Percentiles rank a stretch among this genome's conserved stretches.
Conservation (phyloP, 1,140 invertebrate genomes). For the Subanguina moxae region DNA sequence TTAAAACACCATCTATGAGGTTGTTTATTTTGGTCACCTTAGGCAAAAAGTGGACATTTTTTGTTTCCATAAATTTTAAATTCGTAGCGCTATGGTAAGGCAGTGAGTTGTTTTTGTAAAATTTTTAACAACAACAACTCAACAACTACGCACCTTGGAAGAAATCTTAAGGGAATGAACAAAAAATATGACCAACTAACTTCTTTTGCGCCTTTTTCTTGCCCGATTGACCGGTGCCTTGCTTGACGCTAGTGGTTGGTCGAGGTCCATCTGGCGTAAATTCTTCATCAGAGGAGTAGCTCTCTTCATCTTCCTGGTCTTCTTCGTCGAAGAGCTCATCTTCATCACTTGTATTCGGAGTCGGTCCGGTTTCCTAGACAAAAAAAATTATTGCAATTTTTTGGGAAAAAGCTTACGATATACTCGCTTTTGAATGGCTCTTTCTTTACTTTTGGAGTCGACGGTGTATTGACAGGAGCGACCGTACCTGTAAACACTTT, state of each 20-base stretch:
- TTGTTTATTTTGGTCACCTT: too few relatives aligned
- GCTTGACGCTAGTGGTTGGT: conserved; percentile 5
- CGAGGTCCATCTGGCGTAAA: conserved; percentile 14
- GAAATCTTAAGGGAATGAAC: too few relatives aligned
- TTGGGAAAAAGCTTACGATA: neutral
- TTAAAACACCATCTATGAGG: too few relatives aligned
- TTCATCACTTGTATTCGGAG: conserved; percentile 9
- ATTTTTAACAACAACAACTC: too few relatives aligned
- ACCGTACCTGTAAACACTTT: too few relatives aligned
- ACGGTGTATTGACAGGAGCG: too few relatives aligned
- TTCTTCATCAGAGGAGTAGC: conserved; percentile 38
- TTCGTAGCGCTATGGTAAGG: too few relatives aligned
- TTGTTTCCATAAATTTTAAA: too few relatives aligned
- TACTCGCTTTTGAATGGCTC: conserved; percentile 3
- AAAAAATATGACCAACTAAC: too few relatives aligned
- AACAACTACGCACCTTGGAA: too few relatives aligned
- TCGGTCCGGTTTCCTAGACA: neutral
- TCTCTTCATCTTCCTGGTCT: conserved; percentile 47
- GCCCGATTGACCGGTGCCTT: conserved; percentile 9
- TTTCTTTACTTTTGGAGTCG: neutral
- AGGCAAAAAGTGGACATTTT: too few relatives aligned
- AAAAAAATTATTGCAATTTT: neutral
- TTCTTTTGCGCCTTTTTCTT: neutral
- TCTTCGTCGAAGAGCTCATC: conserved; percentile 35
- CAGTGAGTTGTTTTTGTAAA: too few relatives aligned